These are phyloP conservation scores for Phoebastria nigripes DNA, from an alignment of 2,797 vertebrate species.

Conservation along the genomic window DNA sequence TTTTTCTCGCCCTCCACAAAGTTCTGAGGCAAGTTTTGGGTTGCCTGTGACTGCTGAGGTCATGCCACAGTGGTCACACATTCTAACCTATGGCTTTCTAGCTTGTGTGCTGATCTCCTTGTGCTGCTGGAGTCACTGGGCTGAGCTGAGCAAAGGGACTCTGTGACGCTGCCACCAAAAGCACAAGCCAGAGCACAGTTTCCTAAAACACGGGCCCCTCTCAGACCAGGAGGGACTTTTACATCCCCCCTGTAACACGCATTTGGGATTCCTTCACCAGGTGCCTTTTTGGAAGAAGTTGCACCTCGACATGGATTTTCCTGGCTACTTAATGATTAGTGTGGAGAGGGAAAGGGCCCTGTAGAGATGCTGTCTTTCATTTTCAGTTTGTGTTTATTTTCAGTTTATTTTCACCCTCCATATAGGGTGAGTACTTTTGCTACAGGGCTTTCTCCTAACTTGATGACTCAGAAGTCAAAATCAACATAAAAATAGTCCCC, in stretches of 20 bases:
- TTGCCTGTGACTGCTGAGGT: not conserved
- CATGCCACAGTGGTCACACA: not conserved
- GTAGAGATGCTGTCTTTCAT: not conserved
- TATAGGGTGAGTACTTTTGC: not conserved
- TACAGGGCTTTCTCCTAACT: not conserved
- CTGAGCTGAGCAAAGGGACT: not conserved
- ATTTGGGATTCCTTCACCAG: not conserved
- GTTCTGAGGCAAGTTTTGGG: not conserved
- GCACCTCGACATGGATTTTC: not conserved
- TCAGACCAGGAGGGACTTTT: not conserved
- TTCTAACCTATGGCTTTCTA: not conserved
- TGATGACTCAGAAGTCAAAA: not conserved
- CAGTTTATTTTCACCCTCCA: not conserved
- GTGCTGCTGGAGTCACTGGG: not conserved
- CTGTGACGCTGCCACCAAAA: not conserved
- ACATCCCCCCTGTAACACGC: not conserved
- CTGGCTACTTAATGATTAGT: not conserved
- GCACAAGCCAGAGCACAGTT: not conserved
- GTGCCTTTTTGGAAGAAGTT: not conserved
- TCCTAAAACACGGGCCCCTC: not conserved
- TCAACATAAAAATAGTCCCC: not conserved
- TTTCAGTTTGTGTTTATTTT: not conserved
- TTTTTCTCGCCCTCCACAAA: fast-evolving
- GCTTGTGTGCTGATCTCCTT: not conserved
- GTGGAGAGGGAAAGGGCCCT: not conserved